Base-by-base conservation (phyloP, 2,797 vertebrate species). In the Ctenosaura bakeri region DNA sequence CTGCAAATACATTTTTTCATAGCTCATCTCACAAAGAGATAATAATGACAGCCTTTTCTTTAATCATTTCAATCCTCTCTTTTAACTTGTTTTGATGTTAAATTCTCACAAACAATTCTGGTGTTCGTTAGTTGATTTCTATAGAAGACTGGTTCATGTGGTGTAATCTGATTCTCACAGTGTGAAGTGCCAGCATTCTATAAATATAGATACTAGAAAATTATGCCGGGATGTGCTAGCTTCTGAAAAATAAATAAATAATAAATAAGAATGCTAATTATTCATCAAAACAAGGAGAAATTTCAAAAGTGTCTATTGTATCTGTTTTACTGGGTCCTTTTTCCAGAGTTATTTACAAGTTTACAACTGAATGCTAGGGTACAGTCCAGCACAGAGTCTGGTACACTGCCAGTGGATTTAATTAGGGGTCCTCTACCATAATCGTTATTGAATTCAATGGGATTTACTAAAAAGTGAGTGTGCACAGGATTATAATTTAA, bases 221-320 rank as follows among this genome's bases (percentile, higher is more conserved):
- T n/a, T 56, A 62, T 85, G 18, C 52, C 29, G 22, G 52, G 46
- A 89, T 89, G 46, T 54, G 46, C n/a, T 29, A 77, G 74, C 76
- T 86, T 76, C 69, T 29, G 46, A 74, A 50, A 83, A 83, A 13
- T 26, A 38, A 66, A 82, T 87, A 77, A 77, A 89, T 83, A 83
- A 83, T 66, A n/a, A 83, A 86, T 66, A 77, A n/a, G 6, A 66
- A 90, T 87, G 74, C 59, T 87, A 86, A 83, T 90, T 90, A 83
- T 66, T 56, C 42, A 82, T 77, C 54, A 90, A 66, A 90, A 29
- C 26, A 71, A 66, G 26, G 46, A 35, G 29, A 38, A 38, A 35
- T 29, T 62, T 29, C 56, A 32, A 14, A 71, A 64, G 42, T 1
- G 29, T 86, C 32, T 59, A 46, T 83, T 77, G 52, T 83, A 38